Base-by-base conservation (phyloP, 30 jellyfish, hydroid and myxozoan genomes). In the Aurelia aurita complex sp. Pacific region DNA sequence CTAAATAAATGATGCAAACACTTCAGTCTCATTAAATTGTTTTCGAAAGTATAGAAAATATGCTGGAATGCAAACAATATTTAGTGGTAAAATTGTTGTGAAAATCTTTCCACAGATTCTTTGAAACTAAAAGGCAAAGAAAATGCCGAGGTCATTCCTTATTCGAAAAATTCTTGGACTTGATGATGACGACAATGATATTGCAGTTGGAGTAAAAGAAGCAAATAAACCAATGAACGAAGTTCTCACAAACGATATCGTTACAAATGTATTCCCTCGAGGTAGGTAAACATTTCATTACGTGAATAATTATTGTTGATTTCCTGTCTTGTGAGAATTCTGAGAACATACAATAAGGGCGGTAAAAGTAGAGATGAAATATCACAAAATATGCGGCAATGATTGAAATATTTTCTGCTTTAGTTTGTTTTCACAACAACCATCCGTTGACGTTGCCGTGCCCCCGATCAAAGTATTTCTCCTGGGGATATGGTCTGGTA, bases 81-180 rank as follows among this genome's bases (percentile, higher is more conserved):
- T 9, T 46, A 2, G 57, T 46, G 14, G 57, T 46, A 46, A 46
- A 46, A 5, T 40, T 69, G 33, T 57, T 23, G 8, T 69, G 18
- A 36, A 69, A 35, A 14, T 38, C 64, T 35, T 9, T 46, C 14
- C 2, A 1, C 57, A 46, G 77, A 1, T 2, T 72, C 33, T 62
- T 40, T 17, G 33, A 72, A 36, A 32, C 11, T 16, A 33, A 19
- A 23, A 53, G 15, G 34, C 60, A 43, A 16, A 10, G 64, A 76
- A 62, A 71, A 91, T 91, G 97, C 96, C 97, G 14, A 81, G 89
- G 29, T 91, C 97, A 60, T 91, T 91, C 67, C 90, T 91, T 1
- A 91, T 91, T 15, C 77, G 95, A 23, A 85, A 91, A 71, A 65
- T 91, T 16, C 92, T 88, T 42, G 97, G 90, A 15, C 73, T 86